Conservation (phyloP, 1,140 invertebrate species). For the Atopsyche davidsoni region DNA sequence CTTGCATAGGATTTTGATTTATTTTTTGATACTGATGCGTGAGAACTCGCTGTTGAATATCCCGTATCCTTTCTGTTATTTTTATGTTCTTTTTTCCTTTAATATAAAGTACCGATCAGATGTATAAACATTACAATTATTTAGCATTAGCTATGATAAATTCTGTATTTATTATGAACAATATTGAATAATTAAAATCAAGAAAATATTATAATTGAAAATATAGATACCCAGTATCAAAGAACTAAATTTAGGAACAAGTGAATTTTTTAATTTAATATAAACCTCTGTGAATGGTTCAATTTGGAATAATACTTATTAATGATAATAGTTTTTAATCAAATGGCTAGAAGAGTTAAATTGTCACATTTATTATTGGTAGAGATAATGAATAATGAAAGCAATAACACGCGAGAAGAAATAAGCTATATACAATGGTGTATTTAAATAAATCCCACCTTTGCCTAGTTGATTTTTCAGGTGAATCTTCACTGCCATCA, state of each 20-base stretch:
- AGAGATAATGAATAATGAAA: neutral
- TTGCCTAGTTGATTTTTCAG: neutral
- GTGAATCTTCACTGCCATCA: constrained; percentile 3
- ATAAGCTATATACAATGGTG: neutral
- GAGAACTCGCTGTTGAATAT: constrained; percentile 21
- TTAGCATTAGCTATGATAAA: too few relatives aligned
- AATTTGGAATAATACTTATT: too few relatives aligned
- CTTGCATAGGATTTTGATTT: constrained; percentile 6
- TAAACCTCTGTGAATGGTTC: too few relatives aligned
- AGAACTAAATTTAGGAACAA: too few relatives aligned
- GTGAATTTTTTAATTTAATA: too few relatives aligned
- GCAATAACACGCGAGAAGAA: neutral
- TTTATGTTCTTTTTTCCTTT: constrained; percentile 11
- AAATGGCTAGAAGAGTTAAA: neutral
- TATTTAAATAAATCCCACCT: neutral
- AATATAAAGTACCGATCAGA: too few relatives aligned
- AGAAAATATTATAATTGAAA: too few relatives aligned
- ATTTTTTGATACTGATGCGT: constrained; percentile 13
- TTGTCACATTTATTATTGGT: neutral
- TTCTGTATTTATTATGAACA: too few relatives aligned
- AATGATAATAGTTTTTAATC: neutral
- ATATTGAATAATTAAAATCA: too few relatives aligned
- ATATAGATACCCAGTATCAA: too few relatives aligned
- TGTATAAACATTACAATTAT: too few relatives aligned
- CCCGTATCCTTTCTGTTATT: constrained; percentile 22